Evolutionary conservation across 2,797 vertebrate species (phyloP), one percentile per base, ranked within the genome.

Genomic region (Aphelocoma californica): DNA sequence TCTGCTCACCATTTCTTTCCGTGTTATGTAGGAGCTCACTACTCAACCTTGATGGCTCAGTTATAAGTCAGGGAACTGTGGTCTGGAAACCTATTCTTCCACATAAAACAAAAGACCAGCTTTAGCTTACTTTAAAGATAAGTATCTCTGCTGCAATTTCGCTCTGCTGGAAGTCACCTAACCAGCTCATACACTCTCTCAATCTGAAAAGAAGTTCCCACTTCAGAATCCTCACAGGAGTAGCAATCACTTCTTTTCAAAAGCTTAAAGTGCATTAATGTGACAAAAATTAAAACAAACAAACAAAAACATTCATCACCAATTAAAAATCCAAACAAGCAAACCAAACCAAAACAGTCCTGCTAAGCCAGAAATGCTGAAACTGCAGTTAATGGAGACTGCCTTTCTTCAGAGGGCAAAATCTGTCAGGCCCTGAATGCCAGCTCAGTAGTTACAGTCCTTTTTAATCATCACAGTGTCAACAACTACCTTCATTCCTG

Each of bases 221-320:
- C 38, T 58, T 60, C 38, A 80, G 38, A 86, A 90, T 77, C 32
- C 57, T 86, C 53, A 28, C 58, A 92, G 84, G 44, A 91, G 73
- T 7, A 81, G 36, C 62, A 75, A 57, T 69, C 56, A 62, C 53
- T 89, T 89, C 25, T 89, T 80, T 90, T 67, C 48, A 71, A 82
- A 93, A 86, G 28, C 42, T 91, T 97, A 96, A 97, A 97, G 95
- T 97, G 96, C 95, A 79, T 73, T 88, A 10, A 48, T 32, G n/a
- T 88, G 57, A 90, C 71, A 72, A 95, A 91, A 78, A 71, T 56
- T 26, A 48, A 57, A 72, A 38, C 36, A 71, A 77, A 45, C 32
- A 53, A 79, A 65, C 28, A 92, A 61, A 70, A 19, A 53, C 12
- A 70, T 64, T 28, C 23, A 48, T 58, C 36, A 75, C 36, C 47